phyloP scores from a whole-genome alignment of 2,888 invertebrate genomes.

The Orchesella flavescens region DNA sequence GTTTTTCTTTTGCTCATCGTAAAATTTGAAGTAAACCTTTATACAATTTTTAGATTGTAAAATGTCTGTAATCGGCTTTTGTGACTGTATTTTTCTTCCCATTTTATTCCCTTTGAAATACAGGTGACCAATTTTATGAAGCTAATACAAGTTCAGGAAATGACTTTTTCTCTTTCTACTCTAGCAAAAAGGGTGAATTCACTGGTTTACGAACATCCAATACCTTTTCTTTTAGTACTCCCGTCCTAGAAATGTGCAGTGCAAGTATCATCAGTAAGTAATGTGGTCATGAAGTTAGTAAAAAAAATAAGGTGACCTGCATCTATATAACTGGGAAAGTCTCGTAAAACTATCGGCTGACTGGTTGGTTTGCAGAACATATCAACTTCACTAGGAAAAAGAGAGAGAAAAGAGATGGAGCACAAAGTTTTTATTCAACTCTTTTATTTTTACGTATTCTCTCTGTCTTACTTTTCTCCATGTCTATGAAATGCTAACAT shows the following conservation, averaged over 20 bases:
- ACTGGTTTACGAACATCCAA: neutral
- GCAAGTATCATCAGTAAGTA: neutral
- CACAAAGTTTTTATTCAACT: neutral
- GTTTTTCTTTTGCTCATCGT: slow-evolving; percentile 2
- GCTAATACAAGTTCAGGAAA: slow-evolving; percentile 49
- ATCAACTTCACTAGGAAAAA: neutral
- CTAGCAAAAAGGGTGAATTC: neutral
- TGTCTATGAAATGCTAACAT: neutral
- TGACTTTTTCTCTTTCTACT: slow-evolving; percentile 32
- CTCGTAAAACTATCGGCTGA: neutral
- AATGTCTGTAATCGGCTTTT: slow-evolving; percentile 52
- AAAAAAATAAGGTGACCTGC: slow-evolving; percentile 31
- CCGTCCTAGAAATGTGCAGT: too few species aligned
- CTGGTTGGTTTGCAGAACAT: neutral
- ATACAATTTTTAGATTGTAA: slow-evolving; percentile 46
- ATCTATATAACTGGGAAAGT: slow-evolving; percentile 36
- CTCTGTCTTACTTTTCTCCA: neutral
- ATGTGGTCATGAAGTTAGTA: slow-evolving; percentile 8
- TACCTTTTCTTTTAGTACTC: neutral
- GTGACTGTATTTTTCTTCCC: slow-evolving; percentile 32
- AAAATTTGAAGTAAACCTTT: slow-evolving; percentile 37
- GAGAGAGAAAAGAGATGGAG: too few species aligned
- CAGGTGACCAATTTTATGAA: slow-evolving; percentile 55
- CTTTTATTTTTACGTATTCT: neutral
- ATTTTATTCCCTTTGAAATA: slow-evolving; percentile 53